Evolutionary conservation across 2,113 vertebrate genomes (phyloP), one percentile per base, ranked within the genome.

Genomic region (Orcinus orca): DNA sequence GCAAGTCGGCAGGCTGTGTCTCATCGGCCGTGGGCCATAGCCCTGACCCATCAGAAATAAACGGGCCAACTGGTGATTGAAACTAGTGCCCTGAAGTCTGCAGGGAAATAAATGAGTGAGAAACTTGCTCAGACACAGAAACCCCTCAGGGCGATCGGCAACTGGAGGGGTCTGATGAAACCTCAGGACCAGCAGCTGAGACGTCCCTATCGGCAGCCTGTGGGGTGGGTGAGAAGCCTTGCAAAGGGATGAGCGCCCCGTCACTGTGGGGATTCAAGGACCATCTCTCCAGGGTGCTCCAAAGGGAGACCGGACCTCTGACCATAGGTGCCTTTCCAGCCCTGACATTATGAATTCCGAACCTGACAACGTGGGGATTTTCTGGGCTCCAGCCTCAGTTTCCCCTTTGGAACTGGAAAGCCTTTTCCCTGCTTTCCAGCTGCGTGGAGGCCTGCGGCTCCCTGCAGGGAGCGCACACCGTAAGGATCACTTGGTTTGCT

Each of bases 391-490:
- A 65, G 80, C 53, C 55, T 94, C 6, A 0, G 14, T 23, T 26
- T 33, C 44, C 12, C 4, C 26, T 70, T 81, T 23, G 44, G 50
- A 83, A 15, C 68, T n/a, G 44, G 62, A 26, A 26, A 77, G 21
- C 23, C 33, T 41, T 23, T 18, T 44, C 41, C 20, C 74, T 41
- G 41, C 17, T 63, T 36, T 29, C 71, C 0, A 47, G 41, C n/a
- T 1, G 8, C 5, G 25, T 6, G 25, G 83, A 33, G 85, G 33
- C 25, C 41, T 2, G 2, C 0, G 26, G 68, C 44, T 41, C 20
- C 8, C 1, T 4, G 8, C 44, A 10, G 0, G 2, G 0, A 3
- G 0, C 12, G 23, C 26, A 47, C 13, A 23, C 15, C 6, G 8
- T 4, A 1, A 29, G 17, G 33, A 31, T 9, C 10, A 4, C 53